A percentile compares a stretch with the other conserved stretches of the same genome.
These are phyloP conservation scores for Australoheros scitulus DNA, from an alignment of 2,113 vertebrate species.

Conservation along the genomic window DNA sequence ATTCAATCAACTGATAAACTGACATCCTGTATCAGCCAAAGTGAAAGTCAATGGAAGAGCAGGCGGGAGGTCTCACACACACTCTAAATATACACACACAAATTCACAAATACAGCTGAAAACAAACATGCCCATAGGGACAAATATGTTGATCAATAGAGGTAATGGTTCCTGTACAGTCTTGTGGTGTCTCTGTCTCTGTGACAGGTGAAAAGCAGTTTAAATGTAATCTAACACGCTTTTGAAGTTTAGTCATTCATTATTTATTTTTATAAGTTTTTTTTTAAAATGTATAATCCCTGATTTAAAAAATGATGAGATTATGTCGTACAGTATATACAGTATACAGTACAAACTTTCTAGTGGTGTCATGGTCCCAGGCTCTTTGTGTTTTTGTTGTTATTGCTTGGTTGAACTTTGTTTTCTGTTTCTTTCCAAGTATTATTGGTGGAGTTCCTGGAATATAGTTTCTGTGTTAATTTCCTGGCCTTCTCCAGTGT, in stretches of 20 bases:
- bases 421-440: not conserved
- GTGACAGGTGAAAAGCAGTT: not conserved
- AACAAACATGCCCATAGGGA: not conserved
- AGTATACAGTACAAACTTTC: no score
- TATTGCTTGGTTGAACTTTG: not conserved
- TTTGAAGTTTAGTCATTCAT: not conserved
- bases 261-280: not conserved
- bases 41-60: constrained; percentile 72
- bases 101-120: not conserved
- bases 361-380: no score
- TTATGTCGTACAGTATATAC: not conserved
- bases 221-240: not conserved
- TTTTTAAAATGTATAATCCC: not conserved
- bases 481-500: not conserved
- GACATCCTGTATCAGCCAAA: constrained; percentile 70
- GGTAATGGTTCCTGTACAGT: not conserved
- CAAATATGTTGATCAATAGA: constrained; percentile 17
- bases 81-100: not conserved
- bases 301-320: not conserved
- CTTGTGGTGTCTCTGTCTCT: not conserved
- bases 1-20: constrained; percentile 73
- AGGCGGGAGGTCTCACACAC: constrained; percentile 50
- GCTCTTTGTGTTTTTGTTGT: not conserved
- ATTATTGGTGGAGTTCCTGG: not conserved
- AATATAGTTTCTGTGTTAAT: not conserved